Evolutionary conservation across 2,888 invertebrate species (phyloP).

Genomic region (Napeogenes sylphis): DNA sequence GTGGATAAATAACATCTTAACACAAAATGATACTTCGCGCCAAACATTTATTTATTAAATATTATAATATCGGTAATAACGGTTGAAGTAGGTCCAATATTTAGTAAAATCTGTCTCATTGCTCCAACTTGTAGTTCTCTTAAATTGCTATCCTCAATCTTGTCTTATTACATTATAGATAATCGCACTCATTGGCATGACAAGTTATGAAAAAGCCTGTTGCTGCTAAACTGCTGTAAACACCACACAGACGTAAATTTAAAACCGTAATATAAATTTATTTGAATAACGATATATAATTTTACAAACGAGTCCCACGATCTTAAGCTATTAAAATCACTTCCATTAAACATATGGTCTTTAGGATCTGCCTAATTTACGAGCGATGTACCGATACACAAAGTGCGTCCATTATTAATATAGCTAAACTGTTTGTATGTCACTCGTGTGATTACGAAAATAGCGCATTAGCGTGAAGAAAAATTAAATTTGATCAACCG

Average conservation of each 20-base stretch:
- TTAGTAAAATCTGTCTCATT: neutral
- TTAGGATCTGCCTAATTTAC: constrained; percentile 31
- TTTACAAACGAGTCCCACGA: neutral
- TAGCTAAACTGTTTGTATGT: constrained; percentile 33
- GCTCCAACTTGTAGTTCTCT: too few relatives aligned
- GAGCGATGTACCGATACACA: constrained; percentile 28
- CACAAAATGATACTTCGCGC: neutral
- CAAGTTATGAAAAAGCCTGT: too few relatives aligned
- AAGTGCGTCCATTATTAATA: constrained; percentile 34
- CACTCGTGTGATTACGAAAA: constrained; percentile 25
- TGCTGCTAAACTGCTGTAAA: too few relatives aligned
- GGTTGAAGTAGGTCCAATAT: neutral
- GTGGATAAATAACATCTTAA: neutral
- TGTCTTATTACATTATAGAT: too few relatives aligned
- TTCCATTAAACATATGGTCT: constrained; percentile 29
- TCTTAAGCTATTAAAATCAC: constrained; percentile 34
- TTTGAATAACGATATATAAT: too few relatives aligned
- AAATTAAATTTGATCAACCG: constrained; percentile 29
- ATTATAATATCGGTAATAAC: too few relatives aligned
- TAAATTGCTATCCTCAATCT: too few relatives aligned
- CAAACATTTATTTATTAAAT: too few relatives aligned
- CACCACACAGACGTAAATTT: too few relatives aligned
- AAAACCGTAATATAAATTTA: too few relatives aligned
- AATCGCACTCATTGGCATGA: too few relatives aligned
- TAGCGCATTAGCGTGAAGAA: constrained; percentile 29